phyloP scores from a whole-genome alignment of 2,888 invertebrate species.

The Epirrhoe tristata region DNA sequence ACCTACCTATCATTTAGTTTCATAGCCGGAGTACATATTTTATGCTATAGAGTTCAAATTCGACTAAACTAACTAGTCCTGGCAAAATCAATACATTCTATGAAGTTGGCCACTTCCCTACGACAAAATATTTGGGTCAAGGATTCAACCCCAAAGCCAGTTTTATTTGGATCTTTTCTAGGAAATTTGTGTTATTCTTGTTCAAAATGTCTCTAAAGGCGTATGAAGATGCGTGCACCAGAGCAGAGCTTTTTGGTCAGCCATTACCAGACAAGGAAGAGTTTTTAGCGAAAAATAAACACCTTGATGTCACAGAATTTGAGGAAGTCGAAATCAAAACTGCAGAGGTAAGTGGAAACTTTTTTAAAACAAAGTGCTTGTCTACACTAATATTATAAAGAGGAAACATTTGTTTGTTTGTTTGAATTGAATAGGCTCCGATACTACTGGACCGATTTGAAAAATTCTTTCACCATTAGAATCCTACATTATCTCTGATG shows the following conservation, averaged over 20 bases:
- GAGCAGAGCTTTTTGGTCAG: constrained; percentile 91
- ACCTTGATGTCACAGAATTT: constrained; percentile 81
- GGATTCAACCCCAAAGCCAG: constrained; percentile 43
- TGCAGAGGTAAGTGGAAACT: constrained; percentile 63
- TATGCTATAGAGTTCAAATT: neutral
- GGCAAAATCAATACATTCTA: constrained; percentile 51
- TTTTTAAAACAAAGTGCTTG: constrained; percentile 7
- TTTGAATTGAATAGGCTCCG: no score
- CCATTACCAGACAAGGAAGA: constrained; percentile 88
- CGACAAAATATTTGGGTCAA: constrained; percentile 49
- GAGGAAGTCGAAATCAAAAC: constrained; percentile 80
- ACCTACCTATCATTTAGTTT: no score
- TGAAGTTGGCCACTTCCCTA: constrained; percentile 37
- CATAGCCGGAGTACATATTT: no score
- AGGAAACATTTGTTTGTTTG: no score
- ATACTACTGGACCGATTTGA: no score
- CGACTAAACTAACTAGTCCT: constrained; percentile 9
- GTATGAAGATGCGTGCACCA: constrained; percentile 91
- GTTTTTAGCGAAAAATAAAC: constrained; percentile 85
- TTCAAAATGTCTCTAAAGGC: constrained; percentile 86
- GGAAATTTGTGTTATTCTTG: constrained; percentile 18
- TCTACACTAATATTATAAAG: no score
- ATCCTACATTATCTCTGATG: no score
- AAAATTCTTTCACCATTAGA: no score
- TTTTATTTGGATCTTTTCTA: constrained; percentile 25